Conservation (phyloP, 2,113 vertebrate species). For the Dromiciops gliroides region DNA sequence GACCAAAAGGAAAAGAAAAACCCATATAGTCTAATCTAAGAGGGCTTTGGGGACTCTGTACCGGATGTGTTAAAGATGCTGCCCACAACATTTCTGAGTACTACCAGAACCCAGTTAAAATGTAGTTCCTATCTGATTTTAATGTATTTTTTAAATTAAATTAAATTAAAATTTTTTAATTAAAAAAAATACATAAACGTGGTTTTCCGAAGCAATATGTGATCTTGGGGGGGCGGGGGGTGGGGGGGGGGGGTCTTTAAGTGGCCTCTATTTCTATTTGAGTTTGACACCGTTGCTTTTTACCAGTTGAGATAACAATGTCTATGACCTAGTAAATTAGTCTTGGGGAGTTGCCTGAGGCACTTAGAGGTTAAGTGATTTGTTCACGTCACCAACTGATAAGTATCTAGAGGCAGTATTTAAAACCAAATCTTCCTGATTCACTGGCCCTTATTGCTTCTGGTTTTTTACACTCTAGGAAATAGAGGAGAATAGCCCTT, state of each 20-base stretch:
- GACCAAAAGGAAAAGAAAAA: neutral
- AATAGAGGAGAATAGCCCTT: neutral
- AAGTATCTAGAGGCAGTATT: neutral
- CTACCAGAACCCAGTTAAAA: neutral
- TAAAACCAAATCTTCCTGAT: neutral
- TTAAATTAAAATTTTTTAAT: no score
- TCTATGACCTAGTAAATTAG: neutral
- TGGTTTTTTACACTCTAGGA: neutral
- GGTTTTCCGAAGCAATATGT: neutral
- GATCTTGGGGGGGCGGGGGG: no score
- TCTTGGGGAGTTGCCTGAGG: neutral
- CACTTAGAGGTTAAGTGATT: neutral
- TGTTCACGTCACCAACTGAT: neutral
- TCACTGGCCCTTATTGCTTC: neutral
- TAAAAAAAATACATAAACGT: neutral
- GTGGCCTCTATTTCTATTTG: neutral
- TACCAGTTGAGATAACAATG: neutral
- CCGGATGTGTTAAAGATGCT: neutral
- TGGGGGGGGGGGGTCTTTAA: neutral
- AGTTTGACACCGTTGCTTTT: neutral
- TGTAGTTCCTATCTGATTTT: neutral
- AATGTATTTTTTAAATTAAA: no score
- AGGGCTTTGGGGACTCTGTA: neutral
- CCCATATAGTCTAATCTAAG: neutral
- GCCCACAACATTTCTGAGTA: neutral